Base-by-base conservation (phyloP, 2,113 vertebrate genomes). In the Sinocyclocheilus grahami region DNA sequence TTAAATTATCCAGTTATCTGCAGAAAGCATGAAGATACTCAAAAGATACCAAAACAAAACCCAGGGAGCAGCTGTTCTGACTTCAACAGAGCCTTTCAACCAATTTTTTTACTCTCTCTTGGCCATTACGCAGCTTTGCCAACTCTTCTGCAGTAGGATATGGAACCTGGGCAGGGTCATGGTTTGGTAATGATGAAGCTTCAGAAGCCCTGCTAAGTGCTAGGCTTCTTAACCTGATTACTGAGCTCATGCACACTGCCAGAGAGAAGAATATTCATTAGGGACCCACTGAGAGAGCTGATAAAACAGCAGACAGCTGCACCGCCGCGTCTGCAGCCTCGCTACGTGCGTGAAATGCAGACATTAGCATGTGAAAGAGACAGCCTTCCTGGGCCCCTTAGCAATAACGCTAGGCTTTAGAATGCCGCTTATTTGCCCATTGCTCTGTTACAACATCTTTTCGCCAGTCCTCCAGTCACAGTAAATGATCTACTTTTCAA, bases 141-240 rank as follows among this genome's bases (percentile, higher is more conserved):
- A 30, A 82, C 67, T 74, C 63, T 77, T 16, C 62, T 75, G 77
- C 78, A 60, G 82, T 24, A 80, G 69, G 78, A 82, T 89, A 65
- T 27, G 93, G 92, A 51, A 92, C 93, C 92, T 92, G 91, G 93
- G 93, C 90, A 92, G 93, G 91, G 90, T 89, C 87, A 90, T 91
- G 91, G 89, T 79, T 91, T 87, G 86, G 89, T 90, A 90, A 93
- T 94, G 90, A 92, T 89, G 88, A 39, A 90, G 90, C 90, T 90
- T 92, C 91, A 90, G 92, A 94, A 95, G 94, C 93, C 92, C 91
- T 90, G 93, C 92, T 95, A 95, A 95, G 92, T 92, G 94, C 92
- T 93, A 74, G 74, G 92, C 93, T 93, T 94, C 94, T 91, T 94
- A 93, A 92, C 93, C 93, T 95, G 93, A 94, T 95, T 96, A 96